phyloP scores from a whole-genome alignment of 2,888 invertebrate species.

The Chelonus formosanus region DNA sequence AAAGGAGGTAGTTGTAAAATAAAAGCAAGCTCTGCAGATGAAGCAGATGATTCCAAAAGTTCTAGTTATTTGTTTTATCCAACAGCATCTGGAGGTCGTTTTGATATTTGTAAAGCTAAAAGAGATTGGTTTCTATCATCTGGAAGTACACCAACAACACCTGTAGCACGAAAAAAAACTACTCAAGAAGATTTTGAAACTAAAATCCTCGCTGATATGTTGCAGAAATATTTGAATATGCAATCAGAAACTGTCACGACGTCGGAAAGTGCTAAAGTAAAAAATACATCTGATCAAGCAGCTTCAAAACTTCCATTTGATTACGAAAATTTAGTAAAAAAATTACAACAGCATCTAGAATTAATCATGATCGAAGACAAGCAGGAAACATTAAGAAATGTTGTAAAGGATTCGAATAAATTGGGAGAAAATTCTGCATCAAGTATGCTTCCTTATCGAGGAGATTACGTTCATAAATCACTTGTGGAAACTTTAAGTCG shows the following conservation, averaged over 20 bases:
- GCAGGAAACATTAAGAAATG: too few species aligned
- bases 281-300: neutral
- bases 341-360: slow-evolving; percentile 71
- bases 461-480: slow-evolving; percentile 70
- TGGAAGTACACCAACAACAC: slow-evolving; percentile 57
- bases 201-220: slow-evolving; percentile 71
- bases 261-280: neutral
- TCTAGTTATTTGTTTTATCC: slow-evolving; percentile 60
- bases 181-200: slow-evolving; percentile 67
- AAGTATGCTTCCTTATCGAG: slow-evolving; percentile 59
- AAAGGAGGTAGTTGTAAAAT: slow-evolving; percentile 77
- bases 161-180: slow-evolving; percentile 46
- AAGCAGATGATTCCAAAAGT: slow-evolving; percentile 67
- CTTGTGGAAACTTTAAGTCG: slow-evolving; percentile 74
- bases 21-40: slow-evolving; percentile 73
- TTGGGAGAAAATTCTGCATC: too few species aligned
- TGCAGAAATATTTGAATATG: slow-evolving; percentile 74
- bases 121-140: slow-evolving; percentile 71
- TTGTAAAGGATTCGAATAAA: too few species aligned
- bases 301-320: slow-evolving; percentile 64
- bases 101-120: slow-evolving; percentile 75
- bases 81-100: slow-evolving; percentile 72
- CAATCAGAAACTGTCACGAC: slow-evolving; percentile 62
- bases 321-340: slow-evolving; percentile 73
- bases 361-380: slow-evolving; percentile 58